Evolutionary conservation across 2,888 invertebrate genomes (phyloP), one percentile per base, ranked within the genome.

Genomic region (Sphaerophoria rueppellii): DNA sequence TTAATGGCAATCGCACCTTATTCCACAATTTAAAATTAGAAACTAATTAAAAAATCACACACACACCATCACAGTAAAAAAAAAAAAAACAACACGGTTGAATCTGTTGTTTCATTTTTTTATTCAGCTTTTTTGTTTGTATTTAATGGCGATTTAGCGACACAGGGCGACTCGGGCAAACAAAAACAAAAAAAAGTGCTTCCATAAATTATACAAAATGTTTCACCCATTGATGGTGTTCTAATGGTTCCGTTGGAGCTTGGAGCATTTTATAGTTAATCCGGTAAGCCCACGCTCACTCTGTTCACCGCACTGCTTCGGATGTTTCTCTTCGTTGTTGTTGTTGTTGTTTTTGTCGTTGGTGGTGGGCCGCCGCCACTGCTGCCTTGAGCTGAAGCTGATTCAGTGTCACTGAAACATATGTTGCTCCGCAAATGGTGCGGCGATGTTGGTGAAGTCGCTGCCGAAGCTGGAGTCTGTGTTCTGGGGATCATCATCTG

Each of bases 391-490:
- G 24, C 24, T 24, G 24, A 83, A 78, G 87, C 80, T 70, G 90
- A 87, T 87, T 89, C 91, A 87, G 89, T 89, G 88, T 90, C 90
- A 87, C 89, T 89, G 75, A 91, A 89, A 87, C 91, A 90, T 87
- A 91, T 89, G 83, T 90, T 91, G 88, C 91, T 91, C 87, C 89
- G 90, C 88, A 91, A 89, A 87, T 91, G 91, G 63, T 90, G 89
- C 71, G 89, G 89, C 55, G 83, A 71, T 6, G 77, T 54, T 61
- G 57, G 32, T 46, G 63, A 14, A 14, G 71, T 7, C 12, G 74
- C 37, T 54, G 81, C 11, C 12, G 67, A 9, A 54, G 60, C 60
- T 9, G 46, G 69, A 34, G 61, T 16, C 7, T 32, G 61, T 6
- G 46, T 46, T 24, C 24, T 24, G n/a, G 37, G 32, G 43, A 50